Base-by-base conservation (phyloP, 2,888 invertebrate species). In the Coecobrya sp. region DNA sequence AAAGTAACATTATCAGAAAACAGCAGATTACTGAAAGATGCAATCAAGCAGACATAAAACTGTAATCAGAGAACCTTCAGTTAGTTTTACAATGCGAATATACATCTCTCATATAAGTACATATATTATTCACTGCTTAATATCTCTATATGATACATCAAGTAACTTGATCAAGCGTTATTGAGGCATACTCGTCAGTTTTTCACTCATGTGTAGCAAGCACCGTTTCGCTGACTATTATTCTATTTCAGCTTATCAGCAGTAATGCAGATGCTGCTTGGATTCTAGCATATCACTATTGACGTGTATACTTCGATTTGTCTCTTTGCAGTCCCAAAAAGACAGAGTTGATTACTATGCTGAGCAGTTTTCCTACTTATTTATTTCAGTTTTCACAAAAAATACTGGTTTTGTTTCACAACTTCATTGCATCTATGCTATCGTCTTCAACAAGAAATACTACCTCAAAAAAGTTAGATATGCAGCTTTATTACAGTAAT, bases 21-120 rank as follows among this genome's bases (percentile, higher is more conserved):
- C 25, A 55, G 79, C 52, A 30, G 30, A 62, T 36, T 65, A 85
- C 10, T n/a, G 70, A 16, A 70, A 70, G 30, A 86, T 55, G 45
- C 52, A 86, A 86, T 86, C 86, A 55, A 25, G 30, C 73, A 70
- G 16, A 36, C 70, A n/a, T 65, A 73, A 45, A 65, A 45, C 45
- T 42, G 68, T 62, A 85, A 85, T 68, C 65, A 68, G 27, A 45
- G 19, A 73, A 45, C 45, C 65, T 11, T 65, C 19, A 27, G n/a
- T n/a, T n/a, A n/a, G n/a, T n/a, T n/a, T n/a, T n/a, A n/a, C n/a
- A n/a, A n/a, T n/a, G n/a, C n/a, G n/a, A n/a, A n/a, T n/a, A n/a
- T n/a, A n/a, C n/a, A n/a, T n/a, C n/a, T n/a, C n/a, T n/a, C n/a
- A n/a, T n/a, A n/a, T n/a, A n/a, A n/a, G n/a, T n/a, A n/a, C n/a